Conservation (phyloP, 2,888 invertebrate genomes). For the Rugalucina vietnamica region DNA sequence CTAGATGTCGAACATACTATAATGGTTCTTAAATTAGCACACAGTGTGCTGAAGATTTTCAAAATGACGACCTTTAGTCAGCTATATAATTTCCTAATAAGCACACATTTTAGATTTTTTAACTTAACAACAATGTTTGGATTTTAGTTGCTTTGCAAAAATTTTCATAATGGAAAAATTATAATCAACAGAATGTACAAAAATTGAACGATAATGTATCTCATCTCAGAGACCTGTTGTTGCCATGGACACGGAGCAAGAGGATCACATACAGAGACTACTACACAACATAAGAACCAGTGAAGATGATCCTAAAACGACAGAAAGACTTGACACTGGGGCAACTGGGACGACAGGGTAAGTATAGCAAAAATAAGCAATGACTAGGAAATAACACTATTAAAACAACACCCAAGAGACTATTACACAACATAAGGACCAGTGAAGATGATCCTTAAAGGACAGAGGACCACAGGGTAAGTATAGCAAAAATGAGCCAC, state of each 20-base stretch:
- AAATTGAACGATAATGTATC: not conserved
- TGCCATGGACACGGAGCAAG: constrained; percentile 66
- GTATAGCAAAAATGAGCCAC: too few relatives aligned
- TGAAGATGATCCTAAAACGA: constrained; percentile 59
- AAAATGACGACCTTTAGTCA: too few relatives aligned
- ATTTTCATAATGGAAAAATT: not conserved
- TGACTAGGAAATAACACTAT: not conserved
- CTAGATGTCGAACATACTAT: too few relatives aligned
- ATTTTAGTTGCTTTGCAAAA: not conserved
- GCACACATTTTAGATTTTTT: not conserved
- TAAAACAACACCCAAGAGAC: constrained; percentile 30
- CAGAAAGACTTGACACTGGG: constrained; percentile 26
- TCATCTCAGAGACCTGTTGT: constrained; percentile 70
- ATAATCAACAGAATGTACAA: not conserved
- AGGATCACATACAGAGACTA: constrained; percentile 71
- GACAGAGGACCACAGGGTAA: constrained; percentile 28
- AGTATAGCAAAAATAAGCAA: too few relatives aligned
- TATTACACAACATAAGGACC: constrained; percentile 70
- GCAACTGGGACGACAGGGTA: constrained; percentile 14
- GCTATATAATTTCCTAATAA: too few relatives aligned
- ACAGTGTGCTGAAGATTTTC: too few relatives aligned
- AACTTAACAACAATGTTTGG: not conserved
- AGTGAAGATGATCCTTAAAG: constrained; percentile 59
- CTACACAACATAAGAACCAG: constrained; percentile 68
- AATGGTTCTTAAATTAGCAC: too few relatives aligned